Evolutionary conservation across 2,797 vertebrate species (phyloP).

Genomic region (Pampus argenteus): DNA sequence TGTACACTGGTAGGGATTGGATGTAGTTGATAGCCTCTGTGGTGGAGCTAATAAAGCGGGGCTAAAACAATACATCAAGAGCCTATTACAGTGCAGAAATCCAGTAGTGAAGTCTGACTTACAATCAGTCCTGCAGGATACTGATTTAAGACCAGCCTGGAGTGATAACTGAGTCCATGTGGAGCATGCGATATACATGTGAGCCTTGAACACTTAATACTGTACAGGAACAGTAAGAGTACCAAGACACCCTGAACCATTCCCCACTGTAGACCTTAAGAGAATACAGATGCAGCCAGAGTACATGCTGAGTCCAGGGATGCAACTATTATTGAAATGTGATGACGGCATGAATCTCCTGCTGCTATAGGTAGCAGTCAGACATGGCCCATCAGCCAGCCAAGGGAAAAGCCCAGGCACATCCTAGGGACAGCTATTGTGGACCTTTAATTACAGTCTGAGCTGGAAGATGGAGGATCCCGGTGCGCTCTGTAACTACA

Average conservation of each 20-base stretch:
- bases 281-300: conserved; percentile 36
- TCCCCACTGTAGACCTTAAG: conserved; percentile 18
- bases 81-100: background rate
- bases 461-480: conserved; percentile 60
- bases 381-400: conserved; percentile 32
- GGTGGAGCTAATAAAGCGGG: background rate
- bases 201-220: conserved; percentile 7
- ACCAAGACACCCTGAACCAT: conserved; percentile 33
- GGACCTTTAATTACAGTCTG: conserved; percentile 69
- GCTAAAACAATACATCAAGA: conserved; percentile 9
- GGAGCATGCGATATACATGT: conserved; percentile 5
- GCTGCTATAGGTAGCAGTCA: conserved; percentile 21
- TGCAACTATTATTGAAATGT: conserved; percentile 32
- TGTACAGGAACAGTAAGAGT: conserved; percentile 4
- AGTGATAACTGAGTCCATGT: conserved; percentile 9
- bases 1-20: background rate
- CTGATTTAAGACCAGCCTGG: conserved; percentile 15
- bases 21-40: background rate
- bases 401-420: conserved; percentile 27
- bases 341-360: conserved; percentile 22
- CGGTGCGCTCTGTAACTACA: conserved; percentile 39
- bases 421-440: conserved; percentile 59
- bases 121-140: background rate
- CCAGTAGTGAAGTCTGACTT: background rate
- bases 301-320: conserved; percentile 8